Percentiles rank a stretch among this genome's conserved stretches.
These are phyloP conservation scores for Cynodonichthys magdalenae DNA, from an alignment of 2,797 vertebrate genomes.

Conservation along the genomic window DNA sequence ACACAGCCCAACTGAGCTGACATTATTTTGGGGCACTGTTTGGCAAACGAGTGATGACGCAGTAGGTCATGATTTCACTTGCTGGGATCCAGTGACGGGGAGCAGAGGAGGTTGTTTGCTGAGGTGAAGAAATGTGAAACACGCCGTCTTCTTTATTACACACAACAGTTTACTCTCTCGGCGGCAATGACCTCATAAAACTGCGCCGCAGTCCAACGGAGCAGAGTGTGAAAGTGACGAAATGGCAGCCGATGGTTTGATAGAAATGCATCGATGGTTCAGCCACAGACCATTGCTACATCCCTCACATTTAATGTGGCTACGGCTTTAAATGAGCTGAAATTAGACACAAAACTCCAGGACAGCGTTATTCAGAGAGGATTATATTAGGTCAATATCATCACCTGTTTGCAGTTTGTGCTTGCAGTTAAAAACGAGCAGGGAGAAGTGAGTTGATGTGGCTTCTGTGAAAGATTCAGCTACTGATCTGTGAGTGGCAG, in stretches of 20 bases:
- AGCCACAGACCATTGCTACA: constrained; percentile 55
- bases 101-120: constrained; percentile 22
- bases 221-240: constrained; percentile 43
- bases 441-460: constrained; percentile 46
- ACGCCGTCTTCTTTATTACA: constrained; percentile 21
- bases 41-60: constrained; percentile 47
- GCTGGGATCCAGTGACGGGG: constrained; percentile 33
- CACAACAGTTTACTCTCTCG: constrained; percentile 28
- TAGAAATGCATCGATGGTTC: constrained; percentile 47
- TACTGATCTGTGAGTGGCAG: constrained; percentile 69
- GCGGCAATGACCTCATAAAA: constrained; percentile 65
- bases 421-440: constrained; percentile 32
- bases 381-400: not conserved
- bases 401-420: constrained; percentile 30
- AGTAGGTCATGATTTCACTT: constrained; percentile 64
- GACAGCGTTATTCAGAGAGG: constrained; percentile 5
- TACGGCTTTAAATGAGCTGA: constrained; percentile 36
- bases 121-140: constrained; percentile 37
- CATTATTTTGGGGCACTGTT: constrained; percentile 52
- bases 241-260: constrained; percentile 57
- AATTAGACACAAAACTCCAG: constrained; percentile 20
- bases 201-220: constrained; percentile 38
- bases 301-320: constrained; percentile 36
- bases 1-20: constrained; percentile 44
- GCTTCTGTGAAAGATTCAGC: constrained; percentile 47